phyloP scores from a whole-genome alignment of 2,888 invertebrate species.

The Megaustenia siamemsis region DNA sequence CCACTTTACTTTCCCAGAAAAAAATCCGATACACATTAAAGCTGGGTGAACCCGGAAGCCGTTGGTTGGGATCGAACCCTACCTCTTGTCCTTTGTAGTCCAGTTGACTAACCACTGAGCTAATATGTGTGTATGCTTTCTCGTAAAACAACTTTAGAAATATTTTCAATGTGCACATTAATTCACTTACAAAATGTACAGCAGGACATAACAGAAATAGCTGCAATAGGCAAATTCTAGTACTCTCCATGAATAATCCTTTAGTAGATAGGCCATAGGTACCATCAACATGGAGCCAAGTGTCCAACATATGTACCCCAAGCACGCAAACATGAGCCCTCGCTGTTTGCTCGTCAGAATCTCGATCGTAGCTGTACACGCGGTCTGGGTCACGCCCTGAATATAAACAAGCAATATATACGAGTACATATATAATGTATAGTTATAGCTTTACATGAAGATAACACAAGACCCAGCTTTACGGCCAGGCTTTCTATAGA shows the following conservation, averaged over 20 bases:
- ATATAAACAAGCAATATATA: neutral
- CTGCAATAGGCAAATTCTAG: slow-evolving; percentile 28
- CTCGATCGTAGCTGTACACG: slow-evolving; percentile 14
- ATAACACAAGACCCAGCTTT: no score
- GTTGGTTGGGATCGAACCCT: no score
- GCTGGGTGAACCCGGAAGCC: no score
- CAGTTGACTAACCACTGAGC: no score
- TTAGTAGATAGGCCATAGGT: slow-evolving; percentile 19
- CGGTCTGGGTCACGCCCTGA: slow-evolving; percentile 10
- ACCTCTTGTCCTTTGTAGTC: no score
- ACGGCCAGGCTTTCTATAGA: no score
- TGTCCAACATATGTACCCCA: slow-evolving; percentile 24
- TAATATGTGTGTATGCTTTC: no score
- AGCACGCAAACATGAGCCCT: slow-evolving; percentile 1
- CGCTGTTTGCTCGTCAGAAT: slow-evolving; percentile 23
- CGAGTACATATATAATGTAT: neutral
- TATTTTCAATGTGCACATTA: no score
- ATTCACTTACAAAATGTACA: slow-evolving; percentile 3
- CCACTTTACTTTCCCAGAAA: no score
- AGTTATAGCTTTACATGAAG: no score
- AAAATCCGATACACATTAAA: no score
- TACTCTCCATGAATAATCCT: slow-evolving; percentile 20
- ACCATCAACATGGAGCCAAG: neutral
- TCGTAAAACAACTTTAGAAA: no score
- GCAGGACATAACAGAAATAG: neutral